phyloP scores from a whole-genome alignment of 2,797 vertebrate genomes.

The Capromys pilorides region DNA sequence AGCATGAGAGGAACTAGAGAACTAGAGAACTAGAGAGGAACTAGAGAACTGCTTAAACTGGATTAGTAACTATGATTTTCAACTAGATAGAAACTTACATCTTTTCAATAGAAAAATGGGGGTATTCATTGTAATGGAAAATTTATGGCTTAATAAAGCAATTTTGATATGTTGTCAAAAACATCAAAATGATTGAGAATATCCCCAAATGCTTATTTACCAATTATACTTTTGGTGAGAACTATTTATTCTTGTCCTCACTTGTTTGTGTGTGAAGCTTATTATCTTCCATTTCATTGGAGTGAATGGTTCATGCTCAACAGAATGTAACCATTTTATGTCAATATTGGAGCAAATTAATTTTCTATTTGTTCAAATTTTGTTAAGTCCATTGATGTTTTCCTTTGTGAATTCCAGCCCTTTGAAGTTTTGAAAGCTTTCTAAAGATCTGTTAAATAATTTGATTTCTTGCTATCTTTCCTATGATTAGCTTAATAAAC shows the following conservation, averaged over 20 bases:
- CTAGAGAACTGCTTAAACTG: slow-evolving; percentile 12
- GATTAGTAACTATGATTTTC: not conserved
- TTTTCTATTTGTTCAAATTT: slow-evolving; percentile 60
- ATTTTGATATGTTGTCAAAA: slow-evolving; percentile 1
- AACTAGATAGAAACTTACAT: slow-evolving; percentile 43
- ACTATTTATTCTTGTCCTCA: slow-evolving; percentile 23
- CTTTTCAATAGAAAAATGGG: slow-evolving; percentile 30
- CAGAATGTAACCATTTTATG: slow-evolving; percentile 54
- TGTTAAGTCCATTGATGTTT: slow-evolving; percentile 55
- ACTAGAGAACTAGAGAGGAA: slow-evolving; percentile 47
- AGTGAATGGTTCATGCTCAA: not conserved
- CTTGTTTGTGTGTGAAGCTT: slow-evolving; percentile 45
- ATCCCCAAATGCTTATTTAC: not conserved
- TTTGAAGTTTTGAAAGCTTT: slow-evolving; percentile 60
- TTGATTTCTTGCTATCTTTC: slow-evolving; percentile 55
- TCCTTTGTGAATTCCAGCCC: slow-evolving; percentile 50
- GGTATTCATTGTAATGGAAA: slow-evolving; percentile 1
- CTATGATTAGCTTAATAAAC: slow-evolving; percentile 50
- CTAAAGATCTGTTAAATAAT: slow-evolving; percentile 57
- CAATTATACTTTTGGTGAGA: slow-evolving; percentile 7
- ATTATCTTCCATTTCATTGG: slow-evolving; percentile 30
- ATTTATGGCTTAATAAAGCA: slow-evolving; percentile 20
- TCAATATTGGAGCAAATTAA: slow-evolving; percentile 52
- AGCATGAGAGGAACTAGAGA: slow-evolving; percentile 28
- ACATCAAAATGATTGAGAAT: slow-evolving; percentile 48